Base-by-base conservation (phyloP, 2,113 vertebrate species). In the Electrona antarctica region DNA sequence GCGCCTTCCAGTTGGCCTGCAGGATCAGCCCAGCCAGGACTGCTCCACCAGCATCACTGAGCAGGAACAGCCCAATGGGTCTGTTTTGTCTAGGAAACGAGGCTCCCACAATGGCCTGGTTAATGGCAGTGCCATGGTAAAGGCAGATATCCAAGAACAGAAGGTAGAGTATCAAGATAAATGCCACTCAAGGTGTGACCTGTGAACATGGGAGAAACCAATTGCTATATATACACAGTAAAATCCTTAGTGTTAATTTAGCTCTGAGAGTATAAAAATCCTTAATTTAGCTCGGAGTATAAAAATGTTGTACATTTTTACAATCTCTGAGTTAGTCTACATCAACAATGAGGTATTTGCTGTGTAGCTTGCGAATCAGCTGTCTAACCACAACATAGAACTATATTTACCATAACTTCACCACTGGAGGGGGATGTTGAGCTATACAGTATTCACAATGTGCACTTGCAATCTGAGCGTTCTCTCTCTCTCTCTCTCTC, bases 401-500 rank as follows among this genome's bases (percentile, higher is more conserved):
- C 11, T 28, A 12, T 10, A 56, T 47, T 67, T 60, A 57, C 56
- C 1, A 3, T 21, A 50, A 6, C 14, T 47, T 4, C 41, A 63
- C 87, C 92, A 89, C 91, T 81, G 91, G 91, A 87, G 82, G 82
- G 90, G 11, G 74, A 54, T 88, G 72, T 85, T 86, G 76, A 83
- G 86, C 87, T 76, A 12, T 46, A 65, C 0, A 55, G 46, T 47
- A 11, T 9, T 13, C 6, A 7, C 58, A 33, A 28, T 12, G 6
- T 6, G 21, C 67, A 13, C 29, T 5, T 15, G 33, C 33, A 7
- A 0, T 63, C 21, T 15, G 21, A 28, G 15, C 5, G 12, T 48
- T 69, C 29, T 3, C 0, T 59, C n/a, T 46, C 50, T 71, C 63
- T 78, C 15, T 59, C 8, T 74, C 8, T 14, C 46, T 66, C 59